Conservation (phyloP, 2,888 invertebrate species). For the Zygothrica quintamaculata region DNA sequence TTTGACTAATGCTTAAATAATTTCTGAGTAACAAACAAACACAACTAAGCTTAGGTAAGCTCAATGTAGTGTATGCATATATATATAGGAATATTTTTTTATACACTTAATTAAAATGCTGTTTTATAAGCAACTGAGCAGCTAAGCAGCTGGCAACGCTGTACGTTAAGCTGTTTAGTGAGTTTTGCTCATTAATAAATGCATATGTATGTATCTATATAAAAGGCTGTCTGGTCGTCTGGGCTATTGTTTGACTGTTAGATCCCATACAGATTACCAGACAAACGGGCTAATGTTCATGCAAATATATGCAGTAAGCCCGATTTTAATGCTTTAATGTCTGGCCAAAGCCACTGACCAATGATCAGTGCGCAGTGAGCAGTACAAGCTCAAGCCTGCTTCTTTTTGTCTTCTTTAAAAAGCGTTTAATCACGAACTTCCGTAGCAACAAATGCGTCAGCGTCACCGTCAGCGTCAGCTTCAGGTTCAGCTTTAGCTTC, state of each 20-base stretch:
- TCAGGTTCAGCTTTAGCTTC: slow-evolving; percentile 30
- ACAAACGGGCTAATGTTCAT: slow-evolving; percentile 50
- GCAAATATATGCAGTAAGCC: slow-evolving; percentile 60
- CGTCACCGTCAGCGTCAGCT: slow-evolving; percentile 25
- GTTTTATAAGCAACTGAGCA: too few species aligned
- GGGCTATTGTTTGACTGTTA: slow-evolving; percentile 32
- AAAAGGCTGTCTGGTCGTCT: slow-evolving; percentile 30
- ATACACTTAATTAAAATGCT: too few species aligned
- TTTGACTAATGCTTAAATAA: slow-evolving; percentile 15
- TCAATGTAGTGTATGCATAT: too few species aligned
- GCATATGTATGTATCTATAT: too few species aligned
- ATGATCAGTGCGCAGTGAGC: too few species aligned
- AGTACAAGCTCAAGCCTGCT: slow-evolving; percentile 51
- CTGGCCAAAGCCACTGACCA: slow-evolving; percentile 38
- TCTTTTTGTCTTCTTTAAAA: slow-evolving; percentile 17
- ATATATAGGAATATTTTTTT: too few species aligned
- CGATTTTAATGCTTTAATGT: slow-evolving; percentile 44
- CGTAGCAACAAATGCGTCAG: slow-evolving; percentile 78
- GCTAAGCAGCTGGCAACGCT: slow-evolving; percentile 51
- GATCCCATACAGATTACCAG: slow-evolving; percentile 25
- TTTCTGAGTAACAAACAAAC: background rate
- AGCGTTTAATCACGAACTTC: slow-evolving; percentile 76
- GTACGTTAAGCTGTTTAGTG: slow-evolving; percentile 42
- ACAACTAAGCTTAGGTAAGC: background rate
- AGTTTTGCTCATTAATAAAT: slow-evolving; percentile 61